Evolutionary conservation across 2,888 invertebrate species (phyloP), one percentile per base, ranked within the genome.

Genomic region (Leptogaster cylindrica): DNA sequence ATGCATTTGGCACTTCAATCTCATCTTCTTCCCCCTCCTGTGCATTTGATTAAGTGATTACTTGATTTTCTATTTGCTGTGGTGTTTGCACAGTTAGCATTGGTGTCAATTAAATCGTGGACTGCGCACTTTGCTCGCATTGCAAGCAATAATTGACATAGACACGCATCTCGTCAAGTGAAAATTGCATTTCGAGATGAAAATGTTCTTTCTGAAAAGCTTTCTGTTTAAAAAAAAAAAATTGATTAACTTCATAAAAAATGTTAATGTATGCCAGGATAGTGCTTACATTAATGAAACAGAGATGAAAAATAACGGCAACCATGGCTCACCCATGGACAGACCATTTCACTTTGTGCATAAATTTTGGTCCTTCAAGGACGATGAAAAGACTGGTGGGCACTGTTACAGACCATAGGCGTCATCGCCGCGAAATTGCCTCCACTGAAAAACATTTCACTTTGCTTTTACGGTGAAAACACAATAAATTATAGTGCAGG

Each of bases 231-330:
- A 16, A 41, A 18, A 18, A 18, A 18, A 16, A 41, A 41, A 41
- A 18, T 41, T 41, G 41, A 41, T 41, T 41, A 14, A 16, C 18
- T 6, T 7, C 41, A 41, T 41, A 18, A 41, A 41, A 41, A 16
- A 41, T 41, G 41, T 41, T 41, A 41, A 41, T 41, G 14, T 41
- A 41, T 41, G 41, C 41, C 41, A 41, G 41, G n/a, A 41, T 41
- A 18, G 41, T 18, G 41, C 41, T 41, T 41, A 41, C 41, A 41
- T 41, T 41, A 41, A 41, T 41, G 18, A 41, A 41, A 41, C 41
- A 18, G 41, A 18, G 18, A 18, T 16, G 41, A 2, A 16, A 18
- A 6, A 31, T 10, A 31, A 31, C 41, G 41, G 16, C n/a, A 18
- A 41, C 41, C 14, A 7, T 18, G 18, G 41, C 14, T 41, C 3